A percentile compares a stretch with the other conserved stretches of the same genome.
Conservation (phyloP, 2,113 vertebrate genomes). For the Neofelis nebulosa region DNA sequence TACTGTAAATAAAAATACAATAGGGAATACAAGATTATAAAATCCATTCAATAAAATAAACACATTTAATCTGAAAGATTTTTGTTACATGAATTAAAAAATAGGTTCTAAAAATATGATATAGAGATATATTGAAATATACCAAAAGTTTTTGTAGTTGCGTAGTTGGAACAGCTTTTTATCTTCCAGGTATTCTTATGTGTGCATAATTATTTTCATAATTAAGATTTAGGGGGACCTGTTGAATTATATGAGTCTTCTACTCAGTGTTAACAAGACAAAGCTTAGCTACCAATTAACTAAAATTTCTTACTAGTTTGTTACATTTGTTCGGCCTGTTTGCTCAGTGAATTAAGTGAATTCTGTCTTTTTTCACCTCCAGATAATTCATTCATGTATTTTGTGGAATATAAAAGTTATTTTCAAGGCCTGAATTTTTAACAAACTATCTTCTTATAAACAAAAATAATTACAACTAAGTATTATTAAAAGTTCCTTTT, state of each 20-base stretch:
- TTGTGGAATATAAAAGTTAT: background rate
- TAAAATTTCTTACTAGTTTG: background rate
- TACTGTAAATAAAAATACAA: background rate
- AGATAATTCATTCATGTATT: constrained; percentile 27
- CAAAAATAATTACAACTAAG: background rate
- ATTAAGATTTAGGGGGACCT: background rate
- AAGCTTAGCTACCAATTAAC: background rate
- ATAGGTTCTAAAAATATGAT: background rate
- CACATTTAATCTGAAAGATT: constrained; percentile 34
- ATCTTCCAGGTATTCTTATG: constrained; percentile 14
- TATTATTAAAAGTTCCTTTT: constrained; percentile 6
- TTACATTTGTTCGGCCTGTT: background rate
- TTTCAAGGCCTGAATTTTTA: background rate
- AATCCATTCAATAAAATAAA: background rate
- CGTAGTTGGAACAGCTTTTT: background rate
- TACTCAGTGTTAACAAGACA: background rate
- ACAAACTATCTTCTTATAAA: background rate
- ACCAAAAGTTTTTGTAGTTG: background rate
- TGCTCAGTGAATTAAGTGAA: constrained; percentile 4
- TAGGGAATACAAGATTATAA: background rate
- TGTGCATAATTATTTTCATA: constrained; percentile 15
- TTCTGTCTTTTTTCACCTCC: background rate
- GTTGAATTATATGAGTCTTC: background rate
- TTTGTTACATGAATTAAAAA: background rate
- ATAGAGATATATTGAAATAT: background rate